phyloP scores from a whole-genome alignment of 1,140 invertebrate species.

The Carposina sasakii region DNA sequence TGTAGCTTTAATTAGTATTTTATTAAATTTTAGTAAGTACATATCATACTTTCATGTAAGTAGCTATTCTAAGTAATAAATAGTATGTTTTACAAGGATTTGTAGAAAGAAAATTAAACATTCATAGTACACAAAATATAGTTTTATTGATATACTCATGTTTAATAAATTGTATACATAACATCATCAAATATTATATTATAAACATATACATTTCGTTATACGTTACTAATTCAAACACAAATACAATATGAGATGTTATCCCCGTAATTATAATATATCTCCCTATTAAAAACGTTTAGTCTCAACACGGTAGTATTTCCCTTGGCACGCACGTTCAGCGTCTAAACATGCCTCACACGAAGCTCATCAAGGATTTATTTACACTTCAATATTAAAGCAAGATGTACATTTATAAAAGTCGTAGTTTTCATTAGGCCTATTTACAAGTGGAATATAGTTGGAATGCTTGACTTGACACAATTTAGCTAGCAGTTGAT shows the following conservation, averaged over 20 bases:
- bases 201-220: conserved; percentile 73
- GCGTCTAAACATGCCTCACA: conserved; percentile 37
- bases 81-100: no score
- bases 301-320: conserved; percentile 54
- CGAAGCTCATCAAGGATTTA: conserved; percentile 51
- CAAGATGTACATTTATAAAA: conserved; percentile 56
- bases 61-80: no score
- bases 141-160: conserved; percentile 74
- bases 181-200: conserved; percentile 73
- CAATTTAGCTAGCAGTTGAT: conserved; percentile 54
- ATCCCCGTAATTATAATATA: conserved; percentile 59
- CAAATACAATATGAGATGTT: conserved; percentile 72
- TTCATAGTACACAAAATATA: conserved; percentile 73
- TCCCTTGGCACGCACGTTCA: conserved; percentile 43
- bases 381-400: conserved; percentile 64
- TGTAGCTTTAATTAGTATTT: conserved; percentile 12
- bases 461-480: conserved; percentile 68
- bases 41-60: no score
- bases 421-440: conserved; percentile 63
- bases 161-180: conserved; percentile 73
- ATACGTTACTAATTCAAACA: conserved; percentile 69
- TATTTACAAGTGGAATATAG: conserved; percentile 71
- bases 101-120: conserved; percentile 54
- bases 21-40: no score
- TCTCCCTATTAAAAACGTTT: conserved; percentile 55